These are phyloP conservation scores for Drosophila sproati DNA, from an alignment of 1,140 invertebrate species.

Conservation along the genomic window DNA sequence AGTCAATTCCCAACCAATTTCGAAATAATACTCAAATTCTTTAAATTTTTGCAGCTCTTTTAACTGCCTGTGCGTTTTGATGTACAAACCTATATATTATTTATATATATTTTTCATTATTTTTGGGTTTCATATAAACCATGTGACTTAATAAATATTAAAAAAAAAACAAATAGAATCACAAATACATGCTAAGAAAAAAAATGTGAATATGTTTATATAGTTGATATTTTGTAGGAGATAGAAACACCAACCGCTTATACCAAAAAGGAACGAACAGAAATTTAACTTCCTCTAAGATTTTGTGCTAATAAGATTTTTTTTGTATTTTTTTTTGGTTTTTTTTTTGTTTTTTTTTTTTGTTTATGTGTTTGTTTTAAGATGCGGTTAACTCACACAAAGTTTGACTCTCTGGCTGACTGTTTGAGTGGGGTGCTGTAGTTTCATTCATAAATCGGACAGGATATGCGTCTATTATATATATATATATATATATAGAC, in stretches of 20 bases:
- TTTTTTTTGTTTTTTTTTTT: constrained; percentile 1
- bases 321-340: background rate
- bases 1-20: background rate
- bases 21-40: background rate
- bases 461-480: background rate
- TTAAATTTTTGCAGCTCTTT: constrained; percentile 65
- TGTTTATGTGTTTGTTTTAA: background rate
- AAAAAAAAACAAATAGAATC: constrained; percentile 58
- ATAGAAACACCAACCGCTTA: constrained; percentile 64
- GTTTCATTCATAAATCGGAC: too few species aligned
- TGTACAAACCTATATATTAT: background rate
- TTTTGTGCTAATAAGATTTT: background rate
- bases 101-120: constrained; percentile 67
- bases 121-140: constrained; percentile 79
- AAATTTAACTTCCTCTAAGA: constrained; percentile 34
- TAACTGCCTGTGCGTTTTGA: constrained; percentile 59
- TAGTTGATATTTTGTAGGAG: constrained; percentile 26
- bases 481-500: background rate
- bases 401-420: constrained; percentile 69
- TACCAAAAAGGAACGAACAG: constrained; percentile 40
- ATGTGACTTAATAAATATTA: constrained; percentile 79
- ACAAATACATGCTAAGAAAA: constrained; percentile 55
- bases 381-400: constrained; percentile 10
- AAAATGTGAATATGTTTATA: constrained; percentile 31
- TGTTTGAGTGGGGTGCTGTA: constrained; percentile 3